Evolutionary conservation across 2,113 vertebrate genomes (phyloP), one percentile per base, ranked within the genome.

Genomic region (Psephotus haematonotus): DNA sequence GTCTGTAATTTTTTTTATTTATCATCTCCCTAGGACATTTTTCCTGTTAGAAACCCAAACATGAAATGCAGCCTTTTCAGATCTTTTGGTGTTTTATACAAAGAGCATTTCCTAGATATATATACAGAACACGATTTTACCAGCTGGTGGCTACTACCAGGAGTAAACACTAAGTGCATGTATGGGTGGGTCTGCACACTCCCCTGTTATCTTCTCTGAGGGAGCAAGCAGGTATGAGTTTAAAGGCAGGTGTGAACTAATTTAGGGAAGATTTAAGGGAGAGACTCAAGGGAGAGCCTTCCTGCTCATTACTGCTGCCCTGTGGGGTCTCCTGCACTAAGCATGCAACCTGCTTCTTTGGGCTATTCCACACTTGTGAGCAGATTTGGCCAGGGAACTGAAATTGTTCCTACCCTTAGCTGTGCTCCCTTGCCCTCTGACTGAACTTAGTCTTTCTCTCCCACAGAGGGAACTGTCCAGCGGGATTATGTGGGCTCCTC

Each of bases 81-180:
- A 62, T 82, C 52, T 88, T 95, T 97, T 86, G 70, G 62, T 92
- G 44, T 95, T 97, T 95, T 81, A 89, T n/a, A 87, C 57, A 90
- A 92, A 20, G 50, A 97, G n/a, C 59, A 81, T 93, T 97, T 97
- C 94, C 93, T 94, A 94, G 60, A 92, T 93, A 59, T 95, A 88
- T 95, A 97, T 96, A 93, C 86, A 95, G 87, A 94, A 70, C 10
- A 88, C 46, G 44, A 41, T 74, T 88, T 88, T 72, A 93, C 46
- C 90, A 93, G 88, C 49, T 92, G 63, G 5, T 83, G 62, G 79
- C 83, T 84, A 72, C 33, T 64, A 43, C 25, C 25, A 57, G 37
- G 19, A 15, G 20, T 33, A 62, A 55, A 79, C 2, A 1, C 17
- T 46, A 41, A 24, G 10, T 62, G 19, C 7, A 39, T 20, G 10